phyloP scores from a whole-genome alignment of 2,888 invertebrate genomes.

The Hyles lineata region DNA sequence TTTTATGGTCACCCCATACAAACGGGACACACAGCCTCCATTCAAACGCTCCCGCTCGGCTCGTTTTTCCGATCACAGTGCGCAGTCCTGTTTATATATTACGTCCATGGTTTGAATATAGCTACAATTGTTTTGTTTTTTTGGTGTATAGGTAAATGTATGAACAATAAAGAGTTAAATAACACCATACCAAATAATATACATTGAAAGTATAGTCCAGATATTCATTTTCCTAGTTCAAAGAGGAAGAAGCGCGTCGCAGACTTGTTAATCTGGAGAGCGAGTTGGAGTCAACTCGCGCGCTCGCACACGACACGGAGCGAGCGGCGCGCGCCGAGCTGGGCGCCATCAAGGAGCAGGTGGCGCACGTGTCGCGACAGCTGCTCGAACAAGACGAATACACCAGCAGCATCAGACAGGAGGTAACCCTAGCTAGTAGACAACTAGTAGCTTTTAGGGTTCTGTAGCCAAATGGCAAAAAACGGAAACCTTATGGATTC shows the following conservation, averaged over 20 bases:
- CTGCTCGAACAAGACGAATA: slow-evolving; percentile 58
- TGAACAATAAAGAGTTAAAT: too few relatives aligned
- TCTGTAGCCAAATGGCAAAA: too few relatives aligned
- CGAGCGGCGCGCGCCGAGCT: slow-evolving; percentile 68
- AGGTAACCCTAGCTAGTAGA: slow-evolving; percentile 49
- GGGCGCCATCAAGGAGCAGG: slow-evolving; percentile 60
- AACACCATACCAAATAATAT: too few relatives aligned
- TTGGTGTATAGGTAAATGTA: too few relatives aligned
- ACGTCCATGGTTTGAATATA: too few relatives aligned
- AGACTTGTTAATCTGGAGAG: slow-evolving; percentile 54
- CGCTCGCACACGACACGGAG: slow-evolving; percentile 64
- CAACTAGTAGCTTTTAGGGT: background rate
- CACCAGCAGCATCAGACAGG: slow-evolving; percentile 47
- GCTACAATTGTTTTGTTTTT: too few relatives aligned
- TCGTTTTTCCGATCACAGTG: too few relatives aligned
- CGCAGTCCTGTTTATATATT: too few relatives aligned
- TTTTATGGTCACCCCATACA: too few relatives aligned
- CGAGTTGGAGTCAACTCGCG: slow-evolving; percentile 60
- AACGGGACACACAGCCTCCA: too few relatives aligned
- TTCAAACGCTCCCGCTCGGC: too few relatives aligned
- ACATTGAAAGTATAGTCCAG: background rate
- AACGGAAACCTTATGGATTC: too few relatives aligned
- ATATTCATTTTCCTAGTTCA: slow-evolving; percentile 55
- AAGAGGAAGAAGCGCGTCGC: slow-evolving; percentile 69
- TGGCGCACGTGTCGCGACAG: slow-evolving; percentile 58